A percentile compares a stretch with the other conserved stretches of the same genome.
These are phyloP conservation scores for Drosophila anceps DNA, from an alignment of 2,888 invertebrate species.

Conservation along the genomic window DNA sequence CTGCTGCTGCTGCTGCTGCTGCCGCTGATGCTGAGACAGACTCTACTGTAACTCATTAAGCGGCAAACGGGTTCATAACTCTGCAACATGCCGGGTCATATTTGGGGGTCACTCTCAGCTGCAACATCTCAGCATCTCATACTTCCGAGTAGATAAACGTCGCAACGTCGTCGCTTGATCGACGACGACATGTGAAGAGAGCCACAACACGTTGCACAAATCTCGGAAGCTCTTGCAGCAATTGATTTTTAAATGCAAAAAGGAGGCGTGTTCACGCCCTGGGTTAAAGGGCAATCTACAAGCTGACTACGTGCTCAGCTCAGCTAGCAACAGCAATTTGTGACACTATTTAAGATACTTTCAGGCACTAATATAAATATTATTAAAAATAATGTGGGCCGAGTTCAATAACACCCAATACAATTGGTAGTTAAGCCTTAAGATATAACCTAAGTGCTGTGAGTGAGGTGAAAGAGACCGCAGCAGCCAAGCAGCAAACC, in stretches of 20 bases:
- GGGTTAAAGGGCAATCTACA: constrained; percentile 20
- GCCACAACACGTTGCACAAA: constrained; percentile 2
- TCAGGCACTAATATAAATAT: constrained; percentile 55
- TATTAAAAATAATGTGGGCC: constrained; percentile 47
- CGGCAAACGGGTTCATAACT: constrained; percentile 78
- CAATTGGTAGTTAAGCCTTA: constrained; percentile 21
- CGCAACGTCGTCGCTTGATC: constrained; percentile 36
- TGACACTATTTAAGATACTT: constrained; percentile 59
- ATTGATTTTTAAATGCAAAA: constrained; percentile 49
- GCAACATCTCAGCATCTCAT: constrained; percentile 21
- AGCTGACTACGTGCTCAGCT: constrained; percentile 67
- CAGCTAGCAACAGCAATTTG: constrained; percentile 66
- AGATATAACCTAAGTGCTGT: constrained; percentile 17
- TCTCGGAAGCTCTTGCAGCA: constrained; percentile 16
- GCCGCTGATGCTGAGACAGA: constrained; percentile 30
- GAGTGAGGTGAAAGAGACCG: constrained; percentile 43
- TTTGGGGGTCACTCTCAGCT: constrained; percentile 33
- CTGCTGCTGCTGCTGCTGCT: constrained; percentile 14
- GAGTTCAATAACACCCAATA: constrained; percentile 55
- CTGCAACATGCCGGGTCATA: constrained; percentile 46
- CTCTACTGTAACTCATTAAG: constrained; percentile 68
- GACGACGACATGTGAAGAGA: constrained; percentile 63
- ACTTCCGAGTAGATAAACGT: constrained; percentile 75
- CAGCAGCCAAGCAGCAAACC: constrained; percentile 34
- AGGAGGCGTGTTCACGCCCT: constrained; percentile 1